Evolutionary conservation across 2,888 invertebrate species (phyloP).

Genomic region (Nycteola revayana): DNA sequence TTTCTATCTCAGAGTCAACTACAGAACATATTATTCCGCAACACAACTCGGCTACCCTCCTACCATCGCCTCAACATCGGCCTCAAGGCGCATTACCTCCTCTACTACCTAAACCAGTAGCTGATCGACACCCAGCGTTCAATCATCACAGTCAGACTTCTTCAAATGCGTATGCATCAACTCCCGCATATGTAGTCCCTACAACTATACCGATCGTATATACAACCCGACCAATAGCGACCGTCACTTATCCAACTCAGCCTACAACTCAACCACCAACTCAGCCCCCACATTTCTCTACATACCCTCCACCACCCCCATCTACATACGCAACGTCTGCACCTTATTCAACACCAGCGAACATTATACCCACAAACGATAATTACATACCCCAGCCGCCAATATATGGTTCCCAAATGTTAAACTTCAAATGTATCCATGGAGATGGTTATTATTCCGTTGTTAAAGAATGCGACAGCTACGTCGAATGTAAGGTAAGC

Average conservation of each 20-base stretch:
- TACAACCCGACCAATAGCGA: too few species aligned
- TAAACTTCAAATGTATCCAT: conserved; percentile 27
- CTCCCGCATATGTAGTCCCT: neutral
- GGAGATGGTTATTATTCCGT: conserved; percentile 58
- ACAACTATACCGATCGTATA: neutral
- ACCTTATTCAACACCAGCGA: neutral
- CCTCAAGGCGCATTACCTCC: neutral
- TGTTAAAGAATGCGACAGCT: conserved; percentile 85
- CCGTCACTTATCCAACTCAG: too few species aligned
- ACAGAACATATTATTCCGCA: too few species aligned
- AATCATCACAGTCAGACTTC: too few species aligned
- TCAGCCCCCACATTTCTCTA: neutral
- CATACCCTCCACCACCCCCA: neutral
- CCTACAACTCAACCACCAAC: neutral
- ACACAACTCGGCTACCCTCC: too few species aligned
- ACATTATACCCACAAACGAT: too few species aligned
- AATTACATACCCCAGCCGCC: too few species aligned
- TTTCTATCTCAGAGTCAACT: too few species aligned
- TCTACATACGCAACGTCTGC: neutral
- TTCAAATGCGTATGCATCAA: too few species aligned
- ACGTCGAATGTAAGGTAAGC: conserved; percentile 82
- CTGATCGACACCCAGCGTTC: neutral
- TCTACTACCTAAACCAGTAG: neutral
- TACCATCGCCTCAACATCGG: too few species aligned
- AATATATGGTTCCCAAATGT: conserved; percentile 2